phyloP scores from a whole-genome alignment of 2,797 vertebrate genomes.

The Oreochromis mossambicus region DNA sequence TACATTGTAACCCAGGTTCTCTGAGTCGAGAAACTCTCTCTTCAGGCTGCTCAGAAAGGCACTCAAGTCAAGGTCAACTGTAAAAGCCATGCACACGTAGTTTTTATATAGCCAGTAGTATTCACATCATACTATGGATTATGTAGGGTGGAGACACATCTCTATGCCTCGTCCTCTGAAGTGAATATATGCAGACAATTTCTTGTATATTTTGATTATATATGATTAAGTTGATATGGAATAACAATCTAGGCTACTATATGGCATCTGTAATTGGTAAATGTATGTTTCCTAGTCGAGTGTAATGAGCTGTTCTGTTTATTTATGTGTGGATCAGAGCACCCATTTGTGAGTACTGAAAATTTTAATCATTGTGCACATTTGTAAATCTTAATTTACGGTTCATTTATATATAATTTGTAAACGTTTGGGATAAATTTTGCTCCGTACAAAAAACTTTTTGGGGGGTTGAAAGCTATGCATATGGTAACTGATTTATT shows the following conservation, averaged over 20 bases:
- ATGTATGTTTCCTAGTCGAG: neutral
- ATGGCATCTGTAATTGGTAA: neutral
- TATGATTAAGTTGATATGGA: neutral
- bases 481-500: neutral
- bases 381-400: neutral
- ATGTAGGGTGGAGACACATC: neutral
- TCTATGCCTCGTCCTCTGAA: neutral
- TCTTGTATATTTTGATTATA: neutral
- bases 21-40: neutral
- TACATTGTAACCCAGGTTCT: neutral
- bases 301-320: neutral
- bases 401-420: neutral
- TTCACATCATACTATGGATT: neutral
- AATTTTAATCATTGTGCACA: neutral
- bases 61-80: neutral
- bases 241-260: neutral
- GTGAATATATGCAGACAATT: neutral
- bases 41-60: neutral
- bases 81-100: neutral
- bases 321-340: neutral
- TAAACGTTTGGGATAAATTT: neutral
- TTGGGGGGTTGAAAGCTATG: neutral
- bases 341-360: neutral
- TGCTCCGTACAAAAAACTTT: neutral
- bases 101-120: neutral